These are phyloP conservation scores for Calliscelio sp. DNA, from an alignment of 2,888 invertebrate species.

Conservation along the genomic window DNA sequence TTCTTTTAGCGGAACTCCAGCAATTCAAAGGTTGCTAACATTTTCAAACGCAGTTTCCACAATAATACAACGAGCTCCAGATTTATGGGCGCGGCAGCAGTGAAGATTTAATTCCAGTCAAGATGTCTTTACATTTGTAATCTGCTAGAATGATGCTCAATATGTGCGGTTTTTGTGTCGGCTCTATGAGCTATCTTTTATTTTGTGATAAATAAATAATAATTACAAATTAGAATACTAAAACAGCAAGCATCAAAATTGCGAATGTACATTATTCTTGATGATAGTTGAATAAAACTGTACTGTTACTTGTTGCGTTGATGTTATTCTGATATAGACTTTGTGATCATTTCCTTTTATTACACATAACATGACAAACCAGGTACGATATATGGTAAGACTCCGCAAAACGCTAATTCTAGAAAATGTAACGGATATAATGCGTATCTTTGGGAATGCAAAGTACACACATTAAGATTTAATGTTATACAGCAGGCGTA, in stretches of 20 bases:
- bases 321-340: too few relatives aligned
- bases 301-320: too few relatives aligned
- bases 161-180: slow-evolving; percentile 12
- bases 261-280: too few relatives aligned
- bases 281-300: too few relatives aligned
- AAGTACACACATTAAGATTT: slow-evolving; percentile 45
- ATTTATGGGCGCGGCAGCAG: slow-evolving; percentile 44
- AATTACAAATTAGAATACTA: too few relatives aligned
- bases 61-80: slow-evolving; percentile 32
- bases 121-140: slow-evolving; percentile 45
- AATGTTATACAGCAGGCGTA: slow-evolving; percentile 37
- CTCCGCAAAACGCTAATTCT: background rate
- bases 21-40: slow-evolving; percentile 44
- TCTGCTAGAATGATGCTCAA: slow-evolving; percentile 22
- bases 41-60: slow-evolving; percentile 47
- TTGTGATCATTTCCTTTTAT: background rate
- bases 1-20: slow-evolving; percentile 50
- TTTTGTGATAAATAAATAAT: too few relatives aligned
- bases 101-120: slow-evolving; percentile 61
- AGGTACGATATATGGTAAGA: background rate
- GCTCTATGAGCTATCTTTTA: too few relatives aligned
- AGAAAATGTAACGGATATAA: slow-evolving; percentile 38
- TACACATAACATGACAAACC: slow-evolving; percentile 24
- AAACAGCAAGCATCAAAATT: too few relatives aligned
- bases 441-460: slow-evolving; percentile 34